A percentile compares a stretch with the other conserved stretches of the same genome.
phyloP scores from a whole-genome alignment of 2,888 invertebrate genomes.

The Glaucopsyche alexis region DNA sequence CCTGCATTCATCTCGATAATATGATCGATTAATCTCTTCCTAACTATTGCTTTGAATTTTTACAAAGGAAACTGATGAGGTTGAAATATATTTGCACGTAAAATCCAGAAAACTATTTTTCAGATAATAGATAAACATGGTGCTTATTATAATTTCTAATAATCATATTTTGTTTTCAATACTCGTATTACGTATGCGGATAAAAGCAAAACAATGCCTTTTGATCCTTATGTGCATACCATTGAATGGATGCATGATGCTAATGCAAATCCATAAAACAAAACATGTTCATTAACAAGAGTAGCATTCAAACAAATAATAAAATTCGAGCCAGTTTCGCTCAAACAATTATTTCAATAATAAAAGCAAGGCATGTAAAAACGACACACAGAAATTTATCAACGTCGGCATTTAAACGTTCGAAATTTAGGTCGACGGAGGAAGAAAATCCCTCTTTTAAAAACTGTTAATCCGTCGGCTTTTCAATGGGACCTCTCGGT shows the following conservation, averaged over 20 bases:
- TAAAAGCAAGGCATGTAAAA: constrained; percentile 16
- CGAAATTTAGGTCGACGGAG: constrained; percentile 43
- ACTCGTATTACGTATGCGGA: neutral
- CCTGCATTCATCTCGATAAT: constrained; percentile 33
- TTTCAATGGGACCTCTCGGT: constrained; percentile 42
- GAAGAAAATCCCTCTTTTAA: constrained; percentile 45
- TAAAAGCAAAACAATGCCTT: neutral
- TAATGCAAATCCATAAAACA: neutral
- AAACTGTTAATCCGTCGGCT: constrained; percentile 46
- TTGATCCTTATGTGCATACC: neutral
- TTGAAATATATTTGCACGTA: neutral
- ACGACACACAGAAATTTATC: constrained; percentile 22
- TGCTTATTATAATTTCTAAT: neutral
- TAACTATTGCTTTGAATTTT: constrained; percentile 9
- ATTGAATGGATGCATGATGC: neutral
- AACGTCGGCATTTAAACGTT: constrained; percentile 27
- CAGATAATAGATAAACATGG: neutral
- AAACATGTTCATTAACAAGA: neutral
- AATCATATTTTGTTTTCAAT: neutral
- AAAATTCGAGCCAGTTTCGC: neutral
- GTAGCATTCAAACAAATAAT: neutral
- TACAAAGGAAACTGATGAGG: constrained; percentile 7
- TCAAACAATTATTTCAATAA: neutral
- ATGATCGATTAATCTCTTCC: constrained; percentile 23
- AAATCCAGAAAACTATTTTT: neutral